Percentiles rank a stretch among this genome's conserved stretches.
Conservation (phyloP, 2,113 vertebrate genomes). For the Turdus rufiventris region DNA sequence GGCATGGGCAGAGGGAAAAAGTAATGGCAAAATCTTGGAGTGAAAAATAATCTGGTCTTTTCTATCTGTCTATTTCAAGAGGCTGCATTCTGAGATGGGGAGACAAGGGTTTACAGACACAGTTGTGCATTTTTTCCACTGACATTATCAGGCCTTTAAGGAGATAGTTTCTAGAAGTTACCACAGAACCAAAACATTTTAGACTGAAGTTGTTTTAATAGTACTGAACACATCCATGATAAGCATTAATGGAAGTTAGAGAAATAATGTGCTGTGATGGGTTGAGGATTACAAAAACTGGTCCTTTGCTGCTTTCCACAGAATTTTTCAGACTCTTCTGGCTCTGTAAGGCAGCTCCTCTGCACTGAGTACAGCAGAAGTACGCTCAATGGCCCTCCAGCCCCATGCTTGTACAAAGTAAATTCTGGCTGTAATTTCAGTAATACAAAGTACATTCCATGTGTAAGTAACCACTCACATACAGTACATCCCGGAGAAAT, state of each 20-base stretch:
- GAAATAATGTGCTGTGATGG: neutral
- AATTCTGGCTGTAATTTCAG: neutral
- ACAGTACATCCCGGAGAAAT: neutral
- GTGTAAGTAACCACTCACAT: neutral
- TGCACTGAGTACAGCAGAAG: neutral
- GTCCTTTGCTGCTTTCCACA: neutral
- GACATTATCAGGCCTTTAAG: neutral
- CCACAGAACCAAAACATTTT: neutral
- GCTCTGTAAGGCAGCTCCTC: neutral
- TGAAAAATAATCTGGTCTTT: neutral
- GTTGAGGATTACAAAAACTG: neutral
- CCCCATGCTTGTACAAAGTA: neutral
- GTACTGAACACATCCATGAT: neutral
- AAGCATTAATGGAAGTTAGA: neutral
- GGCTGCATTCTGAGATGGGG: neutral
- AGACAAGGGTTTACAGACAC: neutral
- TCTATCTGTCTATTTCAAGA: neutral
- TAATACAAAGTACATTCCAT: neutral
- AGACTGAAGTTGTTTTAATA: neutral
- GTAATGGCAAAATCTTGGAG: neutral
- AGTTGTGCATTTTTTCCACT: neutral
- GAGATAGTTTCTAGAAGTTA: neutral
- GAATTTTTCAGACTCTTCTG: neutral
- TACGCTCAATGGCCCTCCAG: rapidly evolving
- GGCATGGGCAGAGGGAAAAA: neutral